Conservation (phyloP, 1,140 invertebrate genomes). For the Bacillus rossius region DNA sequence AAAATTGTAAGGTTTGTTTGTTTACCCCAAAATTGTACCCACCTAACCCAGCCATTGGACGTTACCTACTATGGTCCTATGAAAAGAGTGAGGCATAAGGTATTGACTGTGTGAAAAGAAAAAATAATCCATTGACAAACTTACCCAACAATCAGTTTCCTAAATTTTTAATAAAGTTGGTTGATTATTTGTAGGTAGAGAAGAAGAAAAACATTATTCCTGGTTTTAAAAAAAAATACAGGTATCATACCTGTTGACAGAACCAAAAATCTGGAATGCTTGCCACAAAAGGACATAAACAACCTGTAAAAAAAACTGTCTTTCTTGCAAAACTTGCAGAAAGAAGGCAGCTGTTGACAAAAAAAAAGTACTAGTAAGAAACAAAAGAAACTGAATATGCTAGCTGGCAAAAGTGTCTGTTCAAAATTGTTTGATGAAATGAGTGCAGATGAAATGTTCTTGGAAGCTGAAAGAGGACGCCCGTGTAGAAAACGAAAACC, state of each 20-base stretch:
- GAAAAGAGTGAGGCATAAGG: slow-evolving; percentile 22
- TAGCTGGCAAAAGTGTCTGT: no score
- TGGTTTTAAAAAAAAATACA: slow-evolving; percentile 6
- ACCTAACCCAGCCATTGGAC: slow-evolving; percentile 17
- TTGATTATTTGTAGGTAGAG: background rate
- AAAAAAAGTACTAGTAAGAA: background rate
- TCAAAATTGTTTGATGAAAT: no score
- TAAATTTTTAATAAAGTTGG: slow-evolving; percentile 5
- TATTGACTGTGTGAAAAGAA: slow-evolving; percentile 20
- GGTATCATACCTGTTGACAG: slow-evolving; percentile 8
- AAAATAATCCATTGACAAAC: background rate
- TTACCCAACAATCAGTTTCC: slow-evolving; percentile 14
- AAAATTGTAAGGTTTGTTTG: slow-evolving; percentile 31
- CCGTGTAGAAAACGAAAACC: no score
- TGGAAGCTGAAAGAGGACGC: no score
- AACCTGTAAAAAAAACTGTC: background rate
- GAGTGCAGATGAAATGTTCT: no score
- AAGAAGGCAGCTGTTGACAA: background rate
- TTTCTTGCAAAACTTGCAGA: background rate
- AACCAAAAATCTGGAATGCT: slow-evolving; percentile 1
- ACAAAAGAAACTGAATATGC: background rate
- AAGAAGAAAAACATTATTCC: slow-evolving; percentile 5
- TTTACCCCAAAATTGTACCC: slow-evolving; percentile 34
- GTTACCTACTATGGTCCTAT: slow-evolving; percentile 21
- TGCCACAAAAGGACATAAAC: slow-evolving; percentile 8